Evolutionary conservation across 1,140 invertebrate genomes (phyloP).

Genomic region (Protaetia brevitarsis): DNA sequence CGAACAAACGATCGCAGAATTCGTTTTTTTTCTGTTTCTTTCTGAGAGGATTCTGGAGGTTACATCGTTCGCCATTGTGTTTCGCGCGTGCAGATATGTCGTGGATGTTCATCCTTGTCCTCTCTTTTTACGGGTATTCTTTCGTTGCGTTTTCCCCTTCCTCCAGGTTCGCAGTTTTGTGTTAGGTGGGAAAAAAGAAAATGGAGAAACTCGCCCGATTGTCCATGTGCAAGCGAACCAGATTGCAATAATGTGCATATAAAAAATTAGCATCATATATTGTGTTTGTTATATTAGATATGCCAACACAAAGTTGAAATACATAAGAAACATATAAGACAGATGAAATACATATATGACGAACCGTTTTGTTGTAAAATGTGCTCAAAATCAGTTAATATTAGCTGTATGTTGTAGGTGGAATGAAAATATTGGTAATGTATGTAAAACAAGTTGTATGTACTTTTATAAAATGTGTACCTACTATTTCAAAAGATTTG

Average conservation of each 20-base stretch:
- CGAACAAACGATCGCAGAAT: neutral
- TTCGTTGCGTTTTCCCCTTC: neutral
- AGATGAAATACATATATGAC: too few species aligned
- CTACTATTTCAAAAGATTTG: too few species aligned
- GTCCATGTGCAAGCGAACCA: neutral
- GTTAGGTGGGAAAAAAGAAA: neutral
- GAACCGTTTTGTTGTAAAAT: too few species aligned
- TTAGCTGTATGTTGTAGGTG: too few species aligned
- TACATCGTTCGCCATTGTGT: slow-evolving; percentile 8
- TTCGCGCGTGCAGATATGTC: neutral
- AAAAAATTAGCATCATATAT: too few species aligned
- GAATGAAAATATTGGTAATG: too few species aligned
- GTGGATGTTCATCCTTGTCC: neutral
- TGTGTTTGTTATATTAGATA: too few species aligned
- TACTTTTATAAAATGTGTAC: too few species aligned
- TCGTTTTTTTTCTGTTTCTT: neutral
- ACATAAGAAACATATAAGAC: too few species aligned
- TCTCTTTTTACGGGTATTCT: neutral
- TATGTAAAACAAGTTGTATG: too few species aligned
- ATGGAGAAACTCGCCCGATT: neutral
- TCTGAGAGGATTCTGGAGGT: neutral
- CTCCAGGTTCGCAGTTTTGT: neutral
- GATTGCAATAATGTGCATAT: neutral
- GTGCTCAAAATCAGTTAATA: too few species aligned
- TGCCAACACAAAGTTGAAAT: too few species aligned